phyloP scores from a whole-genome alignment of 2,113 vertebrate genomes.

The Embiotoca jacksoni region DNA sequence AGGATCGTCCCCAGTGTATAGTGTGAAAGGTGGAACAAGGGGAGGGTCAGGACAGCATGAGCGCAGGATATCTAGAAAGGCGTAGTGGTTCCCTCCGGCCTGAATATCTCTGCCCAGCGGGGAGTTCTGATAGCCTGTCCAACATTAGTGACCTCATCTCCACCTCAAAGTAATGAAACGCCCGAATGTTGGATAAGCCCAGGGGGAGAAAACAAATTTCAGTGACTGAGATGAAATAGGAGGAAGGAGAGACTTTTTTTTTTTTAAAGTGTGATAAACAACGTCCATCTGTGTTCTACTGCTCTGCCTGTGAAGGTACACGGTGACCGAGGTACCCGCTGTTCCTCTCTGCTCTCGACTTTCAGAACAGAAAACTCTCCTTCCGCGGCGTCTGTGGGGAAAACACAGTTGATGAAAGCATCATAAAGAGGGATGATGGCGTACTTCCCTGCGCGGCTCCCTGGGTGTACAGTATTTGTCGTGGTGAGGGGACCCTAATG shows the following conservation, averaged over 20 bases:
- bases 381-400: conserved; percentile 1
- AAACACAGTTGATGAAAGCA: conserved; percentile 45
- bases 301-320: conserved; percentile 4
- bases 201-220: background rate
- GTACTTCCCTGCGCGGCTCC: conserved; percentile 3
- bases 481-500: conserved; percentile 4
- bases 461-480: conserved; percentile 31
- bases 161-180: conserved; percentile 56
- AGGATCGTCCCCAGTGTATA: conserved; percentile 18
- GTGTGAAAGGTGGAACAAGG: conserved; percentile 8
- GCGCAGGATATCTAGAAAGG: conserved; percentile 13
- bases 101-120: conserved; percentile 43
- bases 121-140: conserved; percentile 54
- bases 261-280: conserved; percentile 57
- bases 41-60: conserved; percentile 8
- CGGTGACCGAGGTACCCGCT: conserved; percentile 14
- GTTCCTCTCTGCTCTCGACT: conserved; percentile 16
- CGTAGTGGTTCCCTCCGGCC: conserved; percentile 22
- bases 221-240: conserved; percentile 25
- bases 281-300: conserved; percentile 31
- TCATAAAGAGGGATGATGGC: conserved; percentile 6
- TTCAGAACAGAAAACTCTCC: conserved; percentile 6
- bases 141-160: conserved; percentile 57
- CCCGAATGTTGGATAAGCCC: conserved; percentile 42
- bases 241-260: conserved; percentile 34